Evolutionary conservation across 2,888 invertebrate species (phyloP).

Genomic region (Isotomurus palustris): DNA sequence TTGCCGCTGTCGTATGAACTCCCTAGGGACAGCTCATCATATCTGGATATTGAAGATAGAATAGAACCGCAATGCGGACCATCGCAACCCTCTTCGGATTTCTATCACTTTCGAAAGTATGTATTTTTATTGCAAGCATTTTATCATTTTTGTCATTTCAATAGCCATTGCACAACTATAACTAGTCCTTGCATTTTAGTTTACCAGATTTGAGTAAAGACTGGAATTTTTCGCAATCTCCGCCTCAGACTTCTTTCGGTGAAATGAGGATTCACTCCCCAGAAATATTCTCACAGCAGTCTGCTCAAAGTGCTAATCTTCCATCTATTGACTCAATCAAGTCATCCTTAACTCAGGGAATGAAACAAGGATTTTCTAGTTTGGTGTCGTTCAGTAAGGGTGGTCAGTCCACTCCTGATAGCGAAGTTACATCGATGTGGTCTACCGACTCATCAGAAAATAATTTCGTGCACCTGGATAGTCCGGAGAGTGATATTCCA

Average conservation of each 20-base stretch:
- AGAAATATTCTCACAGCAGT: conserved; percentile 2
- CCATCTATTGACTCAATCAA: conserved; percentile 32
- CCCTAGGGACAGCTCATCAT: neutral
- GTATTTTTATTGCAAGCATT: too few relatives aligned
- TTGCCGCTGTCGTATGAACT: too few relatives aligned
- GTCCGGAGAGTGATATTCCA: conserved; percentile 2
- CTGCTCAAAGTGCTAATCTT: conserved; percentile 29
- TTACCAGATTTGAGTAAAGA: too few relatives aligned
- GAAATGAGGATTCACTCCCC: too few relatives aligned
- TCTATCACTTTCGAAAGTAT: too few relatives aligned
- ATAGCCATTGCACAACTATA: too few relatives aligned
- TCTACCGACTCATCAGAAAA: conserved; percentile 43
- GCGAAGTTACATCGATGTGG: conserved; percentile 44
- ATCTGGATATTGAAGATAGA: neutral
- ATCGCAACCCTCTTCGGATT: too few relatives aligned
- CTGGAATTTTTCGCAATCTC: too few relatives aligned
- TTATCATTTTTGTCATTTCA: too few relatives aligned
- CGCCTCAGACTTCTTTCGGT: too few relatives aligned
- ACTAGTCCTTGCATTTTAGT: too few relatives aligned
- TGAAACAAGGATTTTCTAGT: conserved; percentile 38
- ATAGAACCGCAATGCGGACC: too few relatives aligned
- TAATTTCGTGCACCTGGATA: conserved; percentile 41
- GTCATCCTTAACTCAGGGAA: conserved; percentile 34
- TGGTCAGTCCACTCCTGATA: conserved; percentile 45
- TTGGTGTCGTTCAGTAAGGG: conserved; percentile 43